Conservation (phyloP, 2,113 vertebrate species). For the Podarcis cretensis region DNA sequence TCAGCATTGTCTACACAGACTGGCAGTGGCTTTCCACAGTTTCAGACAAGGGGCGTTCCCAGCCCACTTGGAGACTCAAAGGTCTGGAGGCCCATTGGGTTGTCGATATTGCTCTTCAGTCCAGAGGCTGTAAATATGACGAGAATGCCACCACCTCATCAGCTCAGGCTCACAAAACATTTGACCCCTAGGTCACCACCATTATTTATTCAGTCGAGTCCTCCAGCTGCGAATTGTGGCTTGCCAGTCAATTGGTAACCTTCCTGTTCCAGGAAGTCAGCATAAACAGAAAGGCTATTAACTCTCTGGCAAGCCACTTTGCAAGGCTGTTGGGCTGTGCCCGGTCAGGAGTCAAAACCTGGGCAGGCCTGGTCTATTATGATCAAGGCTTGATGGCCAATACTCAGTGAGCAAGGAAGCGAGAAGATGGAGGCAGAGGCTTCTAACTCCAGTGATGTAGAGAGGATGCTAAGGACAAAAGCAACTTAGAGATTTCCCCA, state of each 20-base stretch:
- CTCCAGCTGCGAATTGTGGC: neutral
- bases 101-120: neutral
- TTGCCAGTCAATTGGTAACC: neutral
- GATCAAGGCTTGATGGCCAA: neutral
- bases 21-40: no score
- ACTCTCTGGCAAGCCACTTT: neutral
- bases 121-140: neutral
- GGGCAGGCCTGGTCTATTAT: neutral
- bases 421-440: neutral
- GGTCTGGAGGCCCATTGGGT: neutral
- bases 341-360: neutral
- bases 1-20: no score
- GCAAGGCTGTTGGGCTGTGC: neutral
- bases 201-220: neutral
- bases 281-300: neutral
- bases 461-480: neutral
- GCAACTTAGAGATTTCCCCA: neutral
- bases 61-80: no score
- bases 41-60: no score
- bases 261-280: neutral
- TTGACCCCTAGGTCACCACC: neutral
- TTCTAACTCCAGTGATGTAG: neutral
- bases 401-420: neutral
- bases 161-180: neutral
- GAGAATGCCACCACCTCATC: neutral